phyloP scores from a whole-genome alignment of 2,888 invertebrate species.

The Zygogramma bicolorata region DNA sequence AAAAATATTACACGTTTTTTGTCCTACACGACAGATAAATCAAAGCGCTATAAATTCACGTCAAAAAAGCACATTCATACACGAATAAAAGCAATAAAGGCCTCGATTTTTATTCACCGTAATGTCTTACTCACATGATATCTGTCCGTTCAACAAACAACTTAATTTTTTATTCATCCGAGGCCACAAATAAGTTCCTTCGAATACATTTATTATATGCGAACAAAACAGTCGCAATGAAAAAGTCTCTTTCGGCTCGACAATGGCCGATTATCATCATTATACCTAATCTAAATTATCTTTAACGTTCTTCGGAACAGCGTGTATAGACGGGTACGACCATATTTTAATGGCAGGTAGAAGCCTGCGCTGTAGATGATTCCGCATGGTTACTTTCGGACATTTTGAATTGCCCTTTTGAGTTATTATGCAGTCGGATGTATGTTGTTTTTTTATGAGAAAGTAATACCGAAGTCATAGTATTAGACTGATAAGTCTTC shows the following conservation, averaged over 20 bases:
- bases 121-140: slow-evolving; percentile 50
- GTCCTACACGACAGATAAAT: slow-evolving; percentile 12
- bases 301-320: slow-evolving; percentile 58
- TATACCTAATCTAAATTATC: slow-evolving; percentile 65
- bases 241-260: slow-evolving; percentile 53
- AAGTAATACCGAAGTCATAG: too few relatives aligned
- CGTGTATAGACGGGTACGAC: slow-evolving; percentile 51
- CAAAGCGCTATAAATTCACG: slow-evolving; percentile 20
- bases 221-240: slow-evolving; percentile 55
- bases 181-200: slow-evolving; percentile 40
- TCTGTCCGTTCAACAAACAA: slow-evolving; percentile 46
- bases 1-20: not conserved
- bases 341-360: slow-evolving; percentile 53
- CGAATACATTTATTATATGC: slow-evolving; percentile 46
- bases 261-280: slow-evolving; percentile 59
- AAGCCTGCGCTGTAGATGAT: slow-evolving; percentile 37
- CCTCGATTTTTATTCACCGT: slow-evolving; percentile 32
- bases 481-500: too few relatives aligned
- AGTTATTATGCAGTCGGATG: slow-evolving; percentile 27
- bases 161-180: slow-evolving; percentile 51
- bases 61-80: slow-evolving; percentile 29
- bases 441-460: not conserved
- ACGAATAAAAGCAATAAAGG: slow-evolving; percentile 38
- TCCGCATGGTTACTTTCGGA: slow-evolving; percentile 31
- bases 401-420: slow-evolving; percentile 39